phyloP scores from a whole-genome alignment of 2,888 invertebrate species.

The Unio delphinus region DNA sequence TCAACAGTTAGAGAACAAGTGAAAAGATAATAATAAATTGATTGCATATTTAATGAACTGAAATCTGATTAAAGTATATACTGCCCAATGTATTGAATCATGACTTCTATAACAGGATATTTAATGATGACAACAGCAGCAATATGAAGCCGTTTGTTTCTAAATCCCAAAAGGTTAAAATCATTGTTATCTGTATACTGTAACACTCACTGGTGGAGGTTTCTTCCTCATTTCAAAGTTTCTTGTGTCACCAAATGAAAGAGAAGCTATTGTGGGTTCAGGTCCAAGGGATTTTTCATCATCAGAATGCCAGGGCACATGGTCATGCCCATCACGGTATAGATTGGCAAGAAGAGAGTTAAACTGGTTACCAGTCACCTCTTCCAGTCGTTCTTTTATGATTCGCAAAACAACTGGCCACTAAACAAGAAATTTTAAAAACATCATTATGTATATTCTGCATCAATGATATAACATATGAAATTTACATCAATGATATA shows the following conservation, averaged over 20 bases:
- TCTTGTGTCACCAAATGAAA: slow-evolving; percentile 70
- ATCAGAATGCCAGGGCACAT: slow-evolving; percentile 73
- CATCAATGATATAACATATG: background rate
- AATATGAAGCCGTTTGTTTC: no score
- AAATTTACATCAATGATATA: background rate
- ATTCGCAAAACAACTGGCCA: slow-evolving; percentile 60
- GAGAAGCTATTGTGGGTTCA: slow-evolving; percentile 70
- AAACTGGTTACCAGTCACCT: slow-evolving; percentile 69
- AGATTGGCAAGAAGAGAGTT: slow-evolving; percentile 73
- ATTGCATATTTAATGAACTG: no score
- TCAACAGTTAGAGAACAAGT: no score
- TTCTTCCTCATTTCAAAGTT: slow-evolving; percentile 71
- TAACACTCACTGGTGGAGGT: slow-evolving; percentile 55
- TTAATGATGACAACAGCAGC: no score
- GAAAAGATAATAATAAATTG: no score
- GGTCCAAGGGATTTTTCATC: slow-evolving; percentile 70
- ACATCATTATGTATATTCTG: background rate
- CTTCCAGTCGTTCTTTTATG: slow-evolving; percentile 64
- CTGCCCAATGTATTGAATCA: no score
- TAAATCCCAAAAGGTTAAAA: no score
- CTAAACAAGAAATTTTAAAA: slow-evolving; percentile 46
- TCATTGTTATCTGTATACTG: no score
- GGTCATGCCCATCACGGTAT: slow-evolving; percentile 73
- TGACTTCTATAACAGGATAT: no score
- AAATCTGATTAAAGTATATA: no score